Percentiles rank a stretch among this genome's conserved stretches.
phyloP scores from a whole-genome alignment of 2,888 invertebrate species.

The Orthosia gracilis region DNA sequence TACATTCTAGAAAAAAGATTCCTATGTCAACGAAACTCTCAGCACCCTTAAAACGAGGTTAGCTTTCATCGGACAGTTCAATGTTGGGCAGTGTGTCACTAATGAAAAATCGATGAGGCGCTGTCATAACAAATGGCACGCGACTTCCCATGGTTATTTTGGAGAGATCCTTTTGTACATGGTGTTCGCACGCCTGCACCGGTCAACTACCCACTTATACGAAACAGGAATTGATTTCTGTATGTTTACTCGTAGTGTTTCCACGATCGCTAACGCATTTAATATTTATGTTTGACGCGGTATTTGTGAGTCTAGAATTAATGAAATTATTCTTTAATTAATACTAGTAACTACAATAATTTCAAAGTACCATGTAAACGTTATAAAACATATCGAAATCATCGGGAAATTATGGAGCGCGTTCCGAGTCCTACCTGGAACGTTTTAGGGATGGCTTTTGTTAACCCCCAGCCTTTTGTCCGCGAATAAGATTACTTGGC shows the following conservation, averaged over 20 bases:
- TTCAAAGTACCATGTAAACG: background rate
- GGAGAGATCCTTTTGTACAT: background rate
- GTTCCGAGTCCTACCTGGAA: constrained; percentile 5
- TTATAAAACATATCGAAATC: background rate
- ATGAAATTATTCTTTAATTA: background rate
- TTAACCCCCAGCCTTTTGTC: constrained; percentile 18
- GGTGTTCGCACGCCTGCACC: background rate
- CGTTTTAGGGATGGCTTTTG: background rate
- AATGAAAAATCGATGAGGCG: constrained; percentile 40
- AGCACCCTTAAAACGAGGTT: too few species aligned
- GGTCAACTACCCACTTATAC: background rate
- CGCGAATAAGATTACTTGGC: constrained; percentile 4
- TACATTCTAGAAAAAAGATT: background rate
- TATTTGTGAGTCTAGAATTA: background rate
- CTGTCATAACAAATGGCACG: constrained; percentile 23
- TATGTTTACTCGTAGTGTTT: constrained; percentile 7
- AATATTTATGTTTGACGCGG: constrained; percentile 7
- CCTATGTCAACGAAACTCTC: too few species aligned
- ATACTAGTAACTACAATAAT: too few species aligned
- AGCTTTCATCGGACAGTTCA: constrained; percentile 27
- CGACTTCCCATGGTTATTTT: background rate
- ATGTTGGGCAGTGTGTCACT: constrained; percentile 49
- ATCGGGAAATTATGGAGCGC: background rate
- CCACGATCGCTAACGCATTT: constrained; percentile 7
- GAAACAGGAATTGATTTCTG: background rate